Base-by-base conservation (phyloP, 2,888 invertebrate genomes). In the Perizoma flavofasciatum region DNA sequence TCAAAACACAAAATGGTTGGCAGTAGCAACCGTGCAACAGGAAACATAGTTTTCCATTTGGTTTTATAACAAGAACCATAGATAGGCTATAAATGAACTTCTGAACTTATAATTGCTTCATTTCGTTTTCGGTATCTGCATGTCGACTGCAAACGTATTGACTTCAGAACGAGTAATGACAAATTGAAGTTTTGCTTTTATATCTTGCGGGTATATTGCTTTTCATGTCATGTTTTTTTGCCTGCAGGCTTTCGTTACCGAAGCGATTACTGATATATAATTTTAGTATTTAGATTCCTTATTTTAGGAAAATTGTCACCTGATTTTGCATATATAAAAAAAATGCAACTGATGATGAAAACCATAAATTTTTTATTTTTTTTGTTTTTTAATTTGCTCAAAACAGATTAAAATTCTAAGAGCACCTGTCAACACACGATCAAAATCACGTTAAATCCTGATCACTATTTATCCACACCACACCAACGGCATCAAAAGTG, bases 21-120 rank as follows among this genome's bases (percentile, higher is more conserved):
- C 78, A 74, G 75, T 74, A 71, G 73, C 69, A 79, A 75, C 79
- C 79, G 78, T 75, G 77, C 82, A 74, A 73, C 79, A 77, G 75
- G 5, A 75, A 86, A 86, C 84, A 85, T 82, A 85, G 83, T 85
- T 86, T 83, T 78, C 83, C 78, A 79, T 88, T 84, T 79, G 75
- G 82, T 89, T 88, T 87, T 89, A 88, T 85, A 84, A 86, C 84
- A 78, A 79, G 73, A 81, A 79, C 88, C 87, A 90, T 89, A 89
- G 89, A 87, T 88, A 86, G 80, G 87, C 85, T 85, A 91, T 91
- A 89, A 89, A 89, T 87, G 88, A 87, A 83, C 80, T 84, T 82
- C 83, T 81, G 78, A 90, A 91, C 89, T 90, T 91, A 88, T 90
- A 91, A 91, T 90, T 90, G 90, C 89, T 89, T 89, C 85, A 89